Evolutionary conservation across 1,140 invertebrate species (phyloP), one percentile per base, ranked within the genome.

Genomic region (Ganaspis sp.): DNA sequence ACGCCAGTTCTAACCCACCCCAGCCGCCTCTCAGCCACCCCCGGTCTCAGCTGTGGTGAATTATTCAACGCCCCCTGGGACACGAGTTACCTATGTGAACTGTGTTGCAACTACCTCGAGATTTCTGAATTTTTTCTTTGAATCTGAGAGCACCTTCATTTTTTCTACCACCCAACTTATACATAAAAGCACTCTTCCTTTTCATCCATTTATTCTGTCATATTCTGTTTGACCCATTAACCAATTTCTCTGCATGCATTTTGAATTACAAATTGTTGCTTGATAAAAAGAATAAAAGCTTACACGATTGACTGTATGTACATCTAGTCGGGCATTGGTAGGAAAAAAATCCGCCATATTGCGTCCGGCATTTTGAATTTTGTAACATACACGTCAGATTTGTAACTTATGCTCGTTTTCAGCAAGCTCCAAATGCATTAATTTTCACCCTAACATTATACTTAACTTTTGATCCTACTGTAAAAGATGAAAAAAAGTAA

Each of bases 51-150:
- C 87, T 88, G 85, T 77, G 84, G 86, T 91, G 88, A 91, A 91
- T 91, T 90, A 91, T 91, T 91, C 89, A 91, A 87, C 84, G 83
- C 79, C 87, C 85, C 85, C 78, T 81, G 87, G 86, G 85, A 90
- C 81, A 81, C 78, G 81, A 80, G 86, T 88, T 86, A 88, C 85
- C 81, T 86, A 81, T 84, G 81, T 85, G 72, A 74, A 79, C 76
- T 77, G 69, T 77, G 49, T 78, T 80, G 84, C 75, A 80, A 83
- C 78, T 75, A 78, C 74, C 76, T 74, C 40, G 76, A 86, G 77
- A 87, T 86, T 83, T 82, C 73, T 80, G 70, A 72, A 79, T 82
- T 82, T 80, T 81, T 84, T 81, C 81, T 72, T 79, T 81, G 76
- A 70, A 75, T 72, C 70, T 38, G 69, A 45, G 17, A 34, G 40